Evolutionary conservation across 37 sponge, comb jelly and placozoan genomes (phyloP).

Genomic region (Ephydatia muelleri): DNA sequence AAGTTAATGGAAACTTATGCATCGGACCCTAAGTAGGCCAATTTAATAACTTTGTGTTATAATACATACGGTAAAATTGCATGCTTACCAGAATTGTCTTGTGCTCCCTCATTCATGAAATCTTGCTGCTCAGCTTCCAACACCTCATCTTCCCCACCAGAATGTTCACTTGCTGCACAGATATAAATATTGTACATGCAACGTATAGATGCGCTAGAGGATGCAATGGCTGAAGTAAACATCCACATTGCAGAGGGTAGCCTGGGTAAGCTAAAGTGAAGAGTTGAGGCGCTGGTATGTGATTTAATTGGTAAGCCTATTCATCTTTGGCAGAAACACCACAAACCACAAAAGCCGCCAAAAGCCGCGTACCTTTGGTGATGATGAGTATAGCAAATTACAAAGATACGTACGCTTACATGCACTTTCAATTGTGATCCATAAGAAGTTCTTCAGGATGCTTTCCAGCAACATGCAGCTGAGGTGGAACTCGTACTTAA

Average conservation of each 20-base stretch:
- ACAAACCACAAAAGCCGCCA: background rate
- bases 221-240: constrained; percentile 1
- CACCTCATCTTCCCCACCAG: background rate
- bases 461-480: too few relatives aligned
- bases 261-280: constrained; percentile 1
- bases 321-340: background rate
- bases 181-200: background rate
- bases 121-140: background rate
- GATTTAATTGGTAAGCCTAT: background rate
- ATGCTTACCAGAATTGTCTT: too few relatives aligned
- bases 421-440: background rate
- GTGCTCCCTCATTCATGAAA: too few relatives aligned
- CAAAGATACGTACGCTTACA: constrained; percentile 1
- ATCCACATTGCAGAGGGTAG: background rate
- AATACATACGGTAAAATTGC: too few relatives aligned
- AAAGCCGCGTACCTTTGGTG: background rate
- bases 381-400: background rate
- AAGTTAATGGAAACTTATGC: too few relatives aligned
- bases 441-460: too few relatives aligned
- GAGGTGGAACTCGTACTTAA: background rate
- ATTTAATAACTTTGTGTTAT: too few relatives aligned
- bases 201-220: background rate
- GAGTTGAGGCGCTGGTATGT: background rate
- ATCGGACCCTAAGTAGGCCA: too few relatives aligned
- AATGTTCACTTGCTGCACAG: background rate